phyloP scores from a whole-genome alignment of 1,140 invertebrate species.

The Copidosoma floridanum region DNA sequence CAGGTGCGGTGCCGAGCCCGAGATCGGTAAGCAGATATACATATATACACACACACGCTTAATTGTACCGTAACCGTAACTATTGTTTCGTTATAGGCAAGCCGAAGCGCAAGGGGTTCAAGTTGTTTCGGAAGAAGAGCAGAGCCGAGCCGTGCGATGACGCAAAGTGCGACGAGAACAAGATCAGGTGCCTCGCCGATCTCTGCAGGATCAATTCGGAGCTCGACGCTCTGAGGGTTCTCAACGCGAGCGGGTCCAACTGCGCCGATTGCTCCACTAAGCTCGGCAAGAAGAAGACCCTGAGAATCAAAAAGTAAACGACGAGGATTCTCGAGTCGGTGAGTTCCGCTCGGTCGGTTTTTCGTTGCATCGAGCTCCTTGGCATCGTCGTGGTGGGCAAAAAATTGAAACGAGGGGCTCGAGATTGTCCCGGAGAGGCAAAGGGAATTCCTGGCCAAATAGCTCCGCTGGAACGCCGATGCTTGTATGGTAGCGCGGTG shows the following conservation, averaged over 20 bases:
- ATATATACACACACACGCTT: not conserved
- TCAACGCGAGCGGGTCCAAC: not conserved
- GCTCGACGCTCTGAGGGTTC: no score
- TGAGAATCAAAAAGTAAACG: no score
- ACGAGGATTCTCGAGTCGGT: no score
- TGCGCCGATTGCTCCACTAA: not conserved
- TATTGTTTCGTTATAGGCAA: not conserved
- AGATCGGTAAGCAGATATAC: not conserved
- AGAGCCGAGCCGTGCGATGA: not conserved
- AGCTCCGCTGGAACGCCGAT: no score
- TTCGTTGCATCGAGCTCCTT: no score
- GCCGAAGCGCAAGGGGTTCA: not conserved
- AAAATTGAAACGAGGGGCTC: no score
- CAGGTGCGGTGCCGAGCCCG: not conserved
- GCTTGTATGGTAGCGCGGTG: no score
- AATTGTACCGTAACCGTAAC: no score
- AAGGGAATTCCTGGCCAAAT: no score
- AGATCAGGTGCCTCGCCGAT: not conserved
- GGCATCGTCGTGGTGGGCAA: no score
- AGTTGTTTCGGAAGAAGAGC: slow-evolving; percentile 2
- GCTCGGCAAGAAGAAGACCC: not conserved
- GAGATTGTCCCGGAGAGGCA: no score
- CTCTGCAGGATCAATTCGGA: not conserved
- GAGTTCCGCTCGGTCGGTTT: no score
- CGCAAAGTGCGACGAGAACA: not conserved